Conservation (phyloP, 2,797 vertebrate species). For the Cryptoblepharus egeriae region DNA sequence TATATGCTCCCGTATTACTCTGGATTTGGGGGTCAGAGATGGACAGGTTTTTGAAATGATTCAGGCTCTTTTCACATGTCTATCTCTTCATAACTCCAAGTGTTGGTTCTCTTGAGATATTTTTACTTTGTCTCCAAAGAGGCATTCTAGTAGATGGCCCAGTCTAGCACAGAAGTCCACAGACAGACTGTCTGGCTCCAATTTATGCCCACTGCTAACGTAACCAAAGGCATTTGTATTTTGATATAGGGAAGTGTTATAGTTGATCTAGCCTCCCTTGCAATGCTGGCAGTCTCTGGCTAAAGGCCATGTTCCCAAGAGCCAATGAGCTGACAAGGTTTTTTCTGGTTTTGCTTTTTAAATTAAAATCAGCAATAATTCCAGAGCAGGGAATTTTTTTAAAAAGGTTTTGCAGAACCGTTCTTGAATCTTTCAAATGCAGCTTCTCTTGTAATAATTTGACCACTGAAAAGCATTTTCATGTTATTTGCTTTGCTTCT, state of each 20-base stretch:
- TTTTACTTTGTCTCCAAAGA: slow-evolving; percentile 71
- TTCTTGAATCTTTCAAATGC: slow-evolving; percentile 45
- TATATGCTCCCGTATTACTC: too few species aligned
- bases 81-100: slow-evolving; percentile 61
- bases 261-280: slow-evolving; percentile 60
- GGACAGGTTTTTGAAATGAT: slow-evolving; percentile 22
- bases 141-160: slow-evolving; percentile 70
- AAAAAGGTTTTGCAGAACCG: slow-evolving; percentile 38
- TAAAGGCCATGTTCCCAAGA: slow-evolving; percentile 53
- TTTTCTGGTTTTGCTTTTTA: slow-evolving; percentile 14
- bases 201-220: slow-evolving; percentile 66
- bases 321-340: slow-evolving; percentile 36
- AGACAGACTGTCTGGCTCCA: slow-evolving; percentile 82
- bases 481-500: slow-evolving; percentile 37
- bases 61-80: slow-evolving; percentile 20
- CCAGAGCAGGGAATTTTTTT: slow-evolving; percentile 41
- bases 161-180: slow-evolving; percentile 60
- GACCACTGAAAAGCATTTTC: slow-evolving; percentile 34
- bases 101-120: slow-evolving; percentile 66
- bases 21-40: too few species aligned
- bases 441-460: slow-evolving; percentile 42
- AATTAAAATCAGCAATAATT: slow-evolving; percentile 46
- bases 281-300: slow-evolving; percentile 60
- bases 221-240: slow-evolving; percentile 69
- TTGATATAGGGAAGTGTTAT: slow-evolving; percentile 66